These are phyloP conservation scores for Corbicula japonica DNA, from an alignment of 2,888 invertebrate genomes.

Conservation along the genomic window DNA sequence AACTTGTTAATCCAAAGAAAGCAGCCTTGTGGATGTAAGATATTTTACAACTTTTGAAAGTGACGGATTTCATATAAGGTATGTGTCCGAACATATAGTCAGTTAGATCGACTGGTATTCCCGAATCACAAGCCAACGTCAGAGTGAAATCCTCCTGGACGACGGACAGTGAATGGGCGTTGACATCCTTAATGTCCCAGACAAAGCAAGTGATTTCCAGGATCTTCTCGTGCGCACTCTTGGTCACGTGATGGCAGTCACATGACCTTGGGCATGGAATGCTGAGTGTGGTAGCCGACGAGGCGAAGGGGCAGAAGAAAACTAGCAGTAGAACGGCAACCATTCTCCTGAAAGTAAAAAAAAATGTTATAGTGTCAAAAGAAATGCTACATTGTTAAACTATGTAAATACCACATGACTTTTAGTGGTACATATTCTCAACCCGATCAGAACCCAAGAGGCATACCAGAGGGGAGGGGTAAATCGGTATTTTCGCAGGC, in stretches of 20 bases:
- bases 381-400: no score
- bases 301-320: neutral
- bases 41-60: slow-evolving; percentile 54
- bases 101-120: slow-evolving; percentile 44
- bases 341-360: slow-evolving; percentile 45
- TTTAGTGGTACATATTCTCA: neutral
- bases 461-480: no score
- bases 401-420: neutral
- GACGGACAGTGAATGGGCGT: slow-evolving; percentile 13
- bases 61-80: slow-evolving; percentile 22
- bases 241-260: slow-evolving; percentile 48
- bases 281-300: slow-evolving; percentile 25
- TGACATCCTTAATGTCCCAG: slow-evolving; percentile 46
- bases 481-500: no score
- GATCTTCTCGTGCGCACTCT: neutral
- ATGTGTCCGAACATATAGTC: slow-evolving; percentile 39
- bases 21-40: slow-evolving; percentile 51
- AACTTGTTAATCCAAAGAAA: slow-evolving; percentile 30
- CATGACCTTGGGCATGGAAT: slow-evolving; percentile 53
- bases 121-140: slow-evolving; percentile 47
- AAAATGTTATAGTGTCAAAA: neutral
- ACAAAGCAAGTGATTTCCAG: slow-evolving; percentile 56
- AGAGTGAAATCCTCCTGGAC: slow-evolving; percentile 40
- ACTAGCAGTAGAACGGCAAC: neutral
- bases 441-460: neutral